These are phyloP conservation scores for Scolopax bukidnonensis DNA, from an alignment of 2,797 vertebrate species.

Conservation along the genomic window DNA sequence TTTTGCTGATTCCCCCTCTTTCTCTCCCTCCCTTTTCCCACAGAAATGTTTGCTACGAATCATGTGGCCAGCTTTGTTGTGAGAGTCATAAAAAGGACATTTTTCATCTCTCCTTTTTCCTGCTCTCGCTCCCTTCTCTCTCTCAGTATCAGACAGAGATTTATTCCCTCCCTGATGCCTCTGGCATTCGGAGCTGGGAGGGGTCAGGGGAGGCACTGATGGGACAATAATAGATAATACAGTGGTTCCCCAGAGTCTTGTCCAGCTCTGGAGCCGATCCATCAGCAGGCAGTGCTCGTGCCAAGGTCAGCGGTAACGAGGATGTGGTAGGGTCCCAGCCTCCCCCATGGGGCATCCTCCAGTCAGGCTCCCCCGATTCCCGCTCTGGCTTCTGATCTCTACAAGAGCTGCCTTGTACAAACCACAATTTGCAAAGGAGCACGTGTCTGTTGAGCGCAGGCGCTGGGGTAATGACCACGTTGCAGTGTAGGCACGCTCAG, in stretches of 20 bases:
- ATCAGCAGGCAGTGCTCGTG: conserved; percentile 89
- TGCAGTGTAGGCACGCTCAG: background rate
- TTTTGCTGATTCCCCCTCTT: conserved; percentile 8
- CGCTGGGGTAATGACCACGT: fast-evolving
- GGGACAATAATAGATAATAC: conserved; percentile 95
- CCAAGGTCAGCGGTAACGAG: conserved; percentile 99
- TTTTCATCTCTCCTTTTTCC: conserved; percentile 73
- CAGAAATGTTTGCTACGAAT: conserved; percentile 17
- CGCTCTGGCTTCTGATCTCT: background rate
- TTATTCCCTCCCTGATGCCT: conserved; percentile 86
- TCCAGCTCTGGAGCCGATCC: conserved; percentile 90
- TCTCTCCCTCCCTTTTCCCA: conserved; percentile 8
- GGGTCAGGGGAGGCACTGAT: conserved; percentile 80
- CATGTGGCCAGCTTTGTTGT: conserved; percentile 62
- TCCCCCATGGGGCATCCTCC: conserved; percentile 69
- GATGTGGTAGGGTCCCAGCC: conserved; percentile 85
- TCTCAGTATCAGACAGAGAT: conserved; percentile 89
- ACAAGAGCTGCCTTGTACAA: conserved; percentile 27
- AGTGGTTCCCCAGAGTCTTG: conserved; percentile 87
- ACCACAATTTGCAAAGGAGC: background rate
- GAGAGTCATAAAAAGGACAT: conserved; percentile 73
- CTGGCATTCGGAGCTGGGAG: conserved; percentile 58
- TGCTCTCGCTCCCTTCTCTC: conserved; percentile 40
- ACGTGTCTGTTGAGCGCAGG: background rate
- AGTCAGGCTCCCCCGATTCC: background rate